phyloP scores from a whole-genome alignment of 2,113 vertebrate species.

The Alaudala cheleensis region DNA sequence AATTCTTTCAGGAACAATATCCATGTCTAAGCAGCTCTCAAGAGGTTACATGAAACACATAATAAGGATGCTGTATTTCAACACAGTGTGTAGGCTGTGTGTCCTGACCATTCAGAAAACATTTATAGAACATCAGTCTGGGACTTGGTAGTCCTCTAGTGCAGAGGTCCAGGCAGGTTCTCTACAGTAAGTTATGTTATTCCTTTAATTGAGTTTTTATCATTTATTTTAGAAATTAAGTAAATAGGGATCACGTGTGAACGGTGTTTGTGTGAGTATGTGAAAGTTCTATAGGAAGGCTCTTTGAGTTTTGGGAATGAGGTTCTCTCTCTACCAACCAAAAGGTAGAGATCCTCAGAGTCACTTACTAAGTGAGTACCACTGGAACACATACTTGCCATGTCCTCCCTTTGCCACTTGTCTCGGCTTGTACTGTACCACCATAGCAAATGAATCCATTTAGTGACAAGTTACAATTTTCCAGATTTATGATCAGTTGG shows the following conservation, averaged over 20 bases:
- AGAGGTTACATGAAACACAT: neutral
- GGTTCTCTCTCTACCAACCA: neutral
- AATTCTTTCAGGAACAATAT: neutral
- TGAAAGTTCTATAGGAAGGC: neutral
- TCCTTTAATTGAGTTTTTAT: neutral
- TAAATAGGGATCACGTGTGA: neutral
- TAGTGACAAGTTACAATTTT: neutral
- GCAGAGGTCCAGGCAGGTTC: neutral
- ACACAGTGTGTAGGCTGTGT: neutral
- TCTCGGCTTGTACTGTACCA: neutral
- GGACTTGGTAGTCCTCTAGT: neutral
- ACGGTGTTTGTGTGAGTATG: neutral
- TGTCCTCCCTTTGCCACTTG: neutral
- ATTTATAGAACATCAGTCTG: neutral
- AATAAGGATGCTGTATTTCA: neutral
- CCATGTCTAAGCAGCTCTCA: neutral
- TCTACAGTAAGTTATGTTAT: neutral
- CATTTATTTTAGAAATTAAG: neutral
- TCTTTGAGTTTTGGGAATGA: neutral
- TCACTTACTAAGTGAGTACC: neutral
- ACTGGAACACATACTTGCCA: neutral
- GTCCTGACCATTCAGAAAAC: neutral
- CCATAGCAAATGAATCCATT: neutral
- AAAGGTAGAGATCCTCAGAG: neutral
- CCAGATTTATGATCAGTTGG: neutral